Evolutionary conservation across 2,113 vertebrate genomes (phyloP).

Genomic region (Pterophyllum scalare): DNA sequence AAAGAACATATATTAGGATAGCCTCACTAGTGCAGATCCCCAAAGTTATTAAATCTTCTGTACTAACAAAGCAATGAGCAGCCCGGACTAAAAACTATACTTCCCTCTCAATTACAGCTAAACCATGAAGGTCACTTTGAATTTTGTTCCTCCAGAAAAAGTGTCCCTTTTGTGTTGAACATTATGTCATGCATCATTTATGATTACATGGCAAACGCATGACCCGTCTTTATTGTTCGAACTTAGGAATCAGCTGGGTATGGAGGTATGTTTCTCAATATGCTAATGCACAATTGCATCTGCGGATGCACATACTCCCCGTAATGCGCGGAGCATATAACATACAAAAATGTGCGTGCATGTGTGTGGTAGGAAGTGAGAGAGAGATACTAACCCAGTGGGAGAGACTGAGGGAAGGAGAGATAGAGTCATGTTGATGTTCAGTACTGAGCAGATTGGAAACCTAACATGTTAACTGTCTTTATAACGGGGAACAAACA

Average conservation of each 20-base stretch:
- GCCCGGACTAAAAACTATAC: constrained; percentile 21
- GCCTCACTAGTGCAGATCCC: constrained; percentile 26
- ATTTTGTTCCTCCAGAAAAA: neutral
- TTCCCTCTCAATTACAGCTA: constrained; percentile 25
- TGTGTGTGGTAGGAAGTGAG: constrained; percentile 1
- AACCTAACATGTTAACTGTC: constrained; percentile 37
- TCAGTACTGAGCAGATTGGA: constrained; percentile 32
- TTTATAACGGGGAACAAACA: constrained; percentile 19
- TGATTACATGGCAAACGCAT: constrained; percentile 31
- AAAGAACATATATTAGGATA: constrained; percentile 50
- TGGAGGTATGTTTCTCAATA: constrained; percentile 43
- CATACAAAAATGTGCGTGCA: constrained; percentile 5
- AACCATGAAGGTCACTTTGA: constrained; percentile 14
- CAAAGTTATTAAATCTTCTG: constrained; percentile 29
- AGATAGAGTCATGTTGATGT: constrained; percentile 51
- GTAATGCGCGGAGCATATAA: constrained; percentile 66
- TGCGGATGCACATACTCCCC: constrained; percentile 57
- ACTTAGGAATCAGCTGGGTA: constrained; percentile 39
- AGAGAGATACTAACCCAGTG: constrained; percentile 28
- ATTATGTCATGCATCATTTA: constrained; percentile 33
- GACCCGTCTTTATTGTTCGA: constrained; percentile 36
- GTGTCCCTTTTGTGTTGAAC: constrained; percentile 14
- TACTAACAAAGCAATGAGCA: constrained; percentile 52
- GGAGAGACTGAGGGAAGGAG: constrained; percentile 18
- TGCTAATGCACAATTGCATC: constrained; percentile 52